Evolutionary conservation across 1,140 invertebrate genomes (phyloP), one percentile per base, ranked within the genome.

Genomic region (Heliothis subflexa): DNA sequence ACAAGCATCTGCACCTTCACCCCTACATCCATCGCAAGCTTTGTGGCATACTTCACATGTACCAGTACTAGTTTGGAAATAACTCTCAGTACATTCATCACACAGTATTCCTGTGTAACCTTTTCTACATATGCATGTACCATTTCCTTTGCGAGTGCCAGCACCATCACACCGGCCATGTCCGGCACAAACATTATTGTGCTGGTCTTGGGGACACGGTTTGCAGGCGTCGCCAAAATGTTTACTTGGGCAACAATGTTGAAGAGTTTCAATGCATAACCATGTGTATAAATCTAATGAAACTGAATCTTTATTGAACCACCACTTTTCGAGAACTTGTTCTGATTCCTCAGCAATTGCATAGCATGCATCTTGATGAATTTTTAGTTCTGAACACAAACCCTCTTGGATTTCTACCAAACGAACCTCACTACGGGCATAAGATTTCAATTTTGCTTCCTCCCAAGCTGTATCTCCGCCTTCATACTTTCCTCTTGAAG

Each of bases 391-490:
- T 89, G 93, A 93, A 94, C 98, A 99, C 1, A 99, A 89, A 45
- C 95, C 94, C 94, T 99, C 98, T 93, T 99, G 97, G 79, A 99
- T 98, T 95, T 99, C 99, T 11, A 98, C 97, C 64, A 99, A 95
- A 78, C 99, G 95, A 49, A 97, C 96, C 96, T 99, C 99, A 95
- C 98, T 99, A 61, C 95, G 97, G 64, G 97, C 96, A 94, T 99
- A 99, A 45, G 96, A 96, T 81, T 97, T 97, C 82, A 99, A 94
- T 86, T 98, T 98, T 78, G 98, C 96, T 95, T 99, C 98, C 94
- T 99, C 99, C 99, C 99, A 99, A 62, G 98, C 98, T 12, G 98
- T 97, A 94, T 99, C 99, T 13, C 99, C 99, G 62, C 99, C 99
- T 90, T 98, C 99, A 95, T 98, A 99, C 93, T 99, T 99, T 45